phyloP scores from a whole-genome alignment of 1,140 invertebrate species.

The Rhagoletis zephyria region DNA sequence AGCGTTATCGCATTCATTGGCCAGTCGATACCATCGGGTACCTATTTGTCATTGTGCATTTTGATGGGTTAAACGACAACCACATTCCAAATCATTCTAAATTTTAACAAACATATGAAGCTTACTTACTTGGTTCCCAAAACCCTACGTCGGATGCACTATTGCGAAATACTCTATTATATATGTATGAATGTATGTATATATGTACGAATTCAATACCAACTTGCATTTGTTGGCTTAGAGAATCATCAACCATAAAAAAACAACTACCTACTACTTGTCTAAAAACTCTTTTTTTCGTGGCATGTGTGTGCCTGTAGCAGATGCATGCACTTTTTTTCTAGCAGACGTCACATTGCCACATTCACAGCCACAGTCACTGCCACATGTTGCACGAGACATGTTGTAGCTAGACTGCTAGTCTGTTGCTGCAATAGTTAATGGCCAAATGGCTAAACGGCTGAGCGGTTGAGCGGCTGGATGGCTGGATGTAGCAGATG shows the following conservation, averaged over 20 bases:
- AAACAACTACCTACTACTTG: neutral
- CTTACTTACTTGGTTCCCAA: neutral
- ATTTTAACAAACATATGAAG: neutral
- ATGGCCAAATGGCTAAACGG: constrained; percentile 36
- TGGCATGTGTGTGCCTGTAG: neutral
- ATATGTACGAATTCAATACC: neutral
- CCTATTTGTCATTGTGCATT: too few species aligned
- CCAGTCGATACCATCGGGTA: too few species aligned
- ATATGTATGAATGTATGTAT: constrained; percentile 11
- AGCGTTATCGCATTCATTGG: too few species aligned
- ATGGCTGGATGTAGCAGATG: neutral
- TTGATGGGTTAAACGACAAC: neutral
- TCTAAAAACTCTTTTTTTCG: too few species aligned
- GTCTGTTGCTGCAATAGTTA: constrained; percentile 30
- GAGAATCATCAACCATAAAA: neutral
- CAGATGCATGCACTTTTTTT: constrained; percentile 16
- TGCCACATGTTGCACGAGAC: constrained; percentile 17
- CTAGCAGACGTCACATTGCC: neutral
- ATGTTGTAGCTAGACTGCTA: constrained; percentile 35
- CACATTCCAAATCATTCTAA: too few species aligned
- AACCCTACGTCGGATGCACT: neutral
- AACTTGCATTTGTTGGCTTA: constrained; percentile 1
- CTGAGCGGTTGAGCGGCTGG: neutral
- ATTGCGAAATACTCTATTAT: neutral
- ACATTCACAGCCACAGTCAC: neutral